Conservation (phyloP, 23 tunicate genomes). For the Diplosoma virens region DNA sequence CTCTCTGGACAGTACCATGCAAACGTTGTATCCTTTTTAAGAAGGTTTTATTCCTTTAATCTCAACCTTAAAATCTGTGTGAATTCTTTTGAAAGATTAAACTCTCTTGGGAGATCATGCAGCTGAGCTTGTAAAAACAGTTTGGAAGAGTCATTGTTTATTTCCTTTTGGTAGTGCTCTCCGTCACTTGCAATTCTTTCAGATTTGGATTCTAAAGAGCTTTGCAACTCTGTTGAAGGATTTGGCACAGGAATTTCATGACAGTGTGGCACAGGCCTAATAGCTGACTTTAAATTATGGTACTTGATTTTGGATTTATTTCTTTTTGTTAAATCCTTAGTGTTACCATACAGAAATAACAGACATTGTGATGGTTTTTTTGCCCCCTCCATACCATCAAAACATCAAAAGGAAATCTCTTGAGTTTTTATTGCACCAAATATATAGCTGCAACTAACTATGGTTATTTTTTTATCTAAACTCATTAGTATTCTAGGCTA, state of each 20-base stretch:
- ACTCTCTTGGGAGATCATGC: constrained; percentile 23
- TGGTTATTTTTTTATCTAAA: no score
- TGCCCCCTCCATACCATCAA: no score
- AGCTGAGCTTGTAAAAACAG: constrained; percentile 18
- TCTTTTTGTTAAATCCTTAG: constrained; percentile 13
- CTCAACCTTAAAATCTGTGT: constrained; percentile 25
- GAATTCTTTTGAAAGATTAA: constrained; percentile 13
- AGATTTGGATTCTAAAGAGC: background rate
- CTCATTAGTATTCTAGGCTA: no score
- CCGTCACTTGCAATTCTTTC: constrained; percentile 11
- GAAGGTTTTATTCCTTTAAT: constrained; percentile 23
- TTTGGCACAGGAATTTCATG: constrained; percentile 28
- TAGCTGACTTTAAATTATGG: constrained; percentile 3
- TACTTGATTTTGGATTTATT: constrained; percentile 36
- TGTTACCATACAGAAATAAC: constrained; percentile 39
- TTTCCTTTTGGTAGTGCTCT: constrained; percentile 16
- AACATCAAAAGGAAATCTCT: no score
- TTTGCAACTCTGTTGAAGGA: constrained; percentile 4
- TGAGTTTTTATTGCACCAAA: no score
- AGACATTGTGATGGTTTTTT: no score
- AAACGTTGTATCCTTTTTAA: constrained; percentile 16
- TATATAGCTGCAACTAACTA: no score
- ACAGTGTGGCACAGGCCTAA: constrained; percentile 39
- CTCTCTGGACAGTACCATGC: constrained; percentile 18
- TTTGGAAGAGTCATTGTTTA: constrained; percentile 19